Evolutionary conservation across 2,797 vertebrate species (phyloP), one percentile per base, ranked within the genome.

Genomic region (Malacoctenus gilli): DNA sequence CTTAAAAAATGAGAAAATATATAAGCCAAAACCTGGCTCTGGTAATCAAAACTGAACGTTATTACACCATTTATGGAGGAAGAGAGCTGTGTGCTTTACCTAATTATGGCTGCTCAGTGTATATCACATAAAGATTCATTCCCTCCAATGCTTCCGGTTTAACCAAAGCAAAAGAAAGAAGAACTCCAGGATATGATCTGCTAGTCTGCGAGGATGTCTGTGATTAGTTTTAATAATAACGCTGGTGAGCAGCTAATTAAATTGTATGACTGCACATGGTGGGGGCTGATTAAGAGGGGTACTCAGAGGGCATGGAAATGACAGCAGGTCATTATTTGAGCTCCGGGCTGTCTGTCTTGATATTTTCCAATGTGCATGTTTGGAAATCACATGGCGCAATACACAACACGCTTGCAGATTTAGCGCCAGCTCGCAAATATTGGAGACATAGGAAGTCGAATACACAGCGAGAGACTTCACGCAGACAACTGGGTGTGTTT

Each of bases 181-280:
- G 25, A 58, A 51, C 44, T 34, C 28, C 18, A 22, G 19, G 23
- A 39, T 59, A 23, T 57, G 57, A 62, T 69, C 59, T 47, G n/a
- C n/a, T 48, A 49, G 46, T 67, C 51, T 42, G 39, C 50, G 43
- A 44, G 44, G 59, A 46, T 59, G 50, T 62, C 55, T 73, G 55
- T 61, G 43, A 70, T 77, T 72, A 68, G 51, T 66, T 71, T 73
- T 68, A 75, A 72, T 75, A 70, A 79, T 66, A 77, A 54, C 60
- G 48, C 69, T 72, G 59, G 46, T 64, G 62, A 58, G 65, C 52
- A 78, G 52, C 67, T 77, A 80, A 85, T 87, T 82, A 81, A 79
- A 65, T 80, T 66, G 59, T 80, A 68, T 53, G 48, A 62, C 57
- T 63, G 63, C 60, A 56, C 63, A 70, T 55, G 61, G 47, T 77